These are phyloP conservation scores for Pseudonaja textilis DNA, from an alignment of 2,113 vertebrate genomes.

Conservation along the genomic window DNA sequence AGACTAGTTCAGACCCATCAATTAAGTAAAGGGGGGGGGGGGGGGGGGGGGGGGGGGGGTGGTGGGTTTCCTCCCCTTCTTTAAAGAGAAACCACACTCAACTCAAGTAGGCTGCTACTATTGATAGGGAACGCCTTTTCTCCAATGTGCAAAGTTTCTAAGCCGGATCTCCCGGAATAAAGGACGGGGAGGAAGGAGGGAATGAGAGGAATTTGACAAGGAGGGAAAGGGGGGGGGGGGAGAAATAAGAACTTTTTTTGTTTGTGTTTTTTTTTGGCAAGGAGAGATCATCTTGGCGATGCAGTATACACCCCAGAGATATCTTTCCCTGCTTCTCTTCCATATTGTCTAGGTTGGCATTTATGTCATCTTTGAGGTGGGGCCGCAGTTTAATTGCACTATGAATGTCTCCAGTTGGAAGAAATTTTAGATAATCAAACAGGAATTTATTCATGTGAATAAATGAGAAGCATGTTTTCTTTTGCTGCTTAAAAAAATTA, in stretches of 20 bases:
- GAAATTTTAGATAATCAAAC: not conserved
- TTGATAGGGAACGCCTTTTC: slow-evolving; percentile 47
- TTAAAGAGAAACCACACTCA: slow-evolving; percentile 64
- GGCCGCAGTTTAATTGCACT: slow-evolving; percentile 13
- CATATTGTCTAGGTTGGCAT: slow-evolving; percentile 3
- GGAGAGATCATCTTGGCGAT: slow-evolving; percentile 24
- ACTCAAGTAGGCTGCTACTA: slow-evolving; percentile 61
- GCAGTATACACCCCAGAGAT: not conserved
- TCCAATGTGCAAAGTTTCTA: slow-evolving; percentile 55
- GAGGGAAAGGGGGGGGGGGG: not conserved
- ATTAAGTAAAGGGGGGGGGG: slow-evolving; percentile 60
- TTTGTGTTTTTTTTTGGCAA: slow-evolving; percentile 19
- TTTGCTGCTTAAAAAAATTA: slow-evolving; percentile 44
- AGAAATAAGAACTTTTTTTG: slow-evolving; percentile 38
- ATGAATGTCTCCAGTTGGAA: slow-evolving; percentile 21
- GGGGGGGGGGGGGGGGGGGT: not conserved
- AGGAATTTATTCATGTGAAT: not conserved
- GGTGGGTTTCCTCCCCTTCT: slow-evolving; percentile 38
- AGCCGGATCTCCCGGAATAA: slow-evolving; percentile 30
- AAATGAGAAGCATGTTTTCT: slow-evolving; percentile 21
- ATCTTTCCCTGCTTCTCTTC: not conserved
- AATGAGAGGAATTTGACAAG: not conserved
- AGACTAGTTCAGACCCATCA: slow-evolving; percentile 73
- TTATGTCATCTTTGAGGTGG: slow-evolving; percentile 39
- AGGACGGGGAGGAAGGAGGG: slow-evolving; percentile 1